Evolutionary conservation across 2,113 vertebrate genomes (phyloP).

Genomic region (Siphamia tubifer): DNA sequence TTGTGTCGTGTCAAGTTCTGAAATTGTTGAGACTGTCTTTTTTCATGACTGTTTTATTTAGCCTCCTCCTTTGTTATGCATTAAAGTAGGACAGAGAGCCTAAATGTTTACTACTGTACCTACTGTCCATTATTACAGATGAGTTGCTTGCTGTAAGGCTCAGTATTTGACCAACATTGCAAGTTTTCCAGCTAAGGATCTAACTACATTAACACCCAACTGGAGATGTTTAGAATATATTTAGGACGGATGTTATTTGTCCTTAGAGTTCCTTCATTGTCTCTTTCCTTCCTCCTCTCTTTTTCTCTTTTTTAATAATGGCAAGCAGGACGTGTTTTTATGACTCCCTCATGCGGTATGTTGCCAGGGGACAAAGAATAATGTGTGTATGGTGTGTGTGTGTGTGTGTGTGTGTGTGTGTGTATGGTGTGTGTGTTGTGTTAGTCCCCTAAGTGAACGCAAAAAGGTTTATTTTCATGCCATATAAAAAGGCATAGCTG

Average conservation of each 20-base stretch:
- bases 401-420: neutral
- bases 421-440: neutral
- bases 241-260: conserved; percentile 11
- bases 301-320: conserved; percentile 52
- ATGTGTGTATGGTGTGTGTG: neutral
- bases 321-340: conserved; percentile 83
- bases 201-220: conserved; percentile 20
- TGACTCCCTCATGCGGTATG: conserved; percentile 82
- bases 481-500: conserved; percentile 34
- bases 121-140: neutral
- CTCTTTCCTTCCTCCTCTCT: conserved; percentile 53
- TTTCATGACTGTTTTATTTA: neutral
- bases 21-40: neutral
- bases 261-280: conserved; percentile 44
- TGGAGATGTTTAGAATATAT: conserved; percentile 80
- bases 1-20: neutral
- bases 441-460: neutral
- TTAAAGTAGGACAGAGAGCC: neutral
- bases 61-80: neutral
- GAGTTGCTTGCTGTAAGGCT: neutral
- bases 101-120: neutral
- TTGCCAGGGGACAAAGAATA: conserved; percentile 62
- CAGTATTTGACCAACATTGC: neutral
- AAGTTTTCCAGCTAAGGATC: neutral
- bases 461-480: conserved; percentile 33